phyloP scores from a whole-genome alignment of 2,888 invertebrate species.

The Tiliacea citrago region DNA sequence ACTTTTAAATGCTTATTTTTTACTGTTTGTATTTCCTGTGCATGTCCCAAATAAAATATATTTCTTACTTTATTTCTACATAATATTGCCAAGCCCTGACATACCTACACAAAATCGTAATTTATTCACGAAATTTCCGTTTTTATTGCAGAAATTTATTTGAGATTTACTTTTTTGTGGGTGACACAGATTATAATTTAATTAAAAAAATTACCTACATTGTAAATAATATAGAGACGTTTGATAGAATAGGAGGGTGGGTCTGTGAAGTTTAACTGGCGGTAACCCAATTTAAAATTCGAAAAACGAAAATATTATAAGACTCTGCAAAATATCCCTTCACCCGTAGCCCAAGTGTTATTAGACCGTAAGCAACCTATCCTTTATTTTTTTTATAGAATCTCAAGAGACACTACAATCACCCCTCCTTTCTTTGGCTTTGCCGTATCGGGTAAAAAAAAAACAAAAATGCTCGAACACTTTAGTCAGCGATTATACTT shows the following conservation, averaged over 20 bases:
- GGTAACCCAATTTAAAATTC: background rate
- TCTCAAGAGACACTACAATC: background rate
- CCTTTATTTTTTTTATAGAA: background rate
- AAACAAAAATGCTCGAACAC: background rate
- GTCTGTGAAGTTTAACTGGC: background rate
- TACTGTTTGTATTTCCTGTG: too few relatives aligned
- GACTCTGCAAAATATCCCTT: background rate
- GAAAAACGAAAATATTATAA: background rate
- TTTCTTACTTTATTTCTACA: too few relatives aligned
- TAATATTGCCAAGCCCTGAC: background rate
- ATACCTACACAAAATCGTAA: background rate
- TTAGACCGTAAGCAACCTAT: slow-evolving; percentile 5
- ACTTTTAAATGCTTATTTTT: too few relatives aligned
- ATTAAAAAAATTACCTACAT: background rate
- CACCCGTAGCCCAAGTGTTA: background rate
- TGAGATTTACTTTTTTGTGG: background rate
- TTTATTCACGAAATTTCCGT: background rate
- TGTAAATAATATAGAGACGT: background rate
- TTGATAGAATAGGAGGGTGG: background rate
- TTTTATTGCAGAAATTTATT: background rate
- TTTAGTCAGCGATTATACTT: slow-evolving; percentile 38
- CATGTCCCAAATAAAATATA: too few relatives aligned
- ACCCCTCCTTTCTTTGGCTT: too few relatives aligned
- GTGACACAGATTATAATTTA: background rate
- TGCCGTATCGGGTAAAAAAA: background rate